Base-by-base conservation (phyloP, 2,113 vertebrate genomes). In the Eubucco bourcierii region DNA sequence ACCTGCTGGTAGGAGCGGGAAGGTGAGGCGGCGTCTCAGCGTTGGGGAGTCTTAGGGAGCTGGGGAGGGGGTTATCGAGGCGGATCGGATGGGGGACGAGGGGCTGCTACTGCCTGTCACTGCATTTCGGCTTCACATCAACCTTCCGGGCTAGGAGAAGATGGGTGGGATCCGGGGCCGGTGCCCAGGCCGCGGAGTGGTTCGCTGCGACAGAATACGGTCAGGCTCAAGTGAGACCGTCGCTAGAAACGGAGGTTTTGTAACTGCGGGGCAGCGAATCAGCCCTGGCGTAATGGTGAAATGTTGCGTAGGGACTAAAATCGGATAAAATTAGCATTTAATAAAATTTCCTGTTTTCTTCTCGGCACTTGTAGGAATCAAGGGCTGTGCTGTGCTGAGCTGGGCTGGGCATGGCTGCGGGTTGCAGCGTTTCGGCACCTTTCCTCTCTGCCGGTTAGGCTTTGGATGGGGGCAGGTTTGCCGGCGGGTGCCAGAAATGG, bases 281-380 rank as follows among this genome's bases (percentile, higher is more conserved):
- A 23, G 12, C 7, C 20, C 77, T 8, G 23, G 55, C 8, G 39
- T 17, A 3, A 15, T 10, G 64, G 37, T 7, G 1, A 4, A 61
- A 17, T 10, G 18, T 10, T 6, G 39, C 21, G 5, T 3, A 3
- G 61, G 14, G 41, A 11, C 25, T 24, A 12, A n/a, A 20, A 18
- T 0, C 3, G 10, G 24, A 7, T 46, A 39, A 4, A 25, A 31
- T 15, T 2, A 6, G 14, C 23, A 24, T 10, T 8, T 23, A 2
- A 29, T 34, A 21, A 18, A 2, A 10, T 28, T 39, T 10, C 16
- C 10, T 4, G 0, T 34, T 68, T 34, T 7, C 3, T 53, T 37
- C 47, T 6, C 12, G 64, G 15, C 11, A 1, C 28, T 9, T 2
- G 6, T 20, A 16, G 24, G 24, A 15, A 46, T 6, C 15, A 8